Conservation (phyloP, 2,113 vertebrate genomes). For the Hippopotamus amphibius region DNA sequence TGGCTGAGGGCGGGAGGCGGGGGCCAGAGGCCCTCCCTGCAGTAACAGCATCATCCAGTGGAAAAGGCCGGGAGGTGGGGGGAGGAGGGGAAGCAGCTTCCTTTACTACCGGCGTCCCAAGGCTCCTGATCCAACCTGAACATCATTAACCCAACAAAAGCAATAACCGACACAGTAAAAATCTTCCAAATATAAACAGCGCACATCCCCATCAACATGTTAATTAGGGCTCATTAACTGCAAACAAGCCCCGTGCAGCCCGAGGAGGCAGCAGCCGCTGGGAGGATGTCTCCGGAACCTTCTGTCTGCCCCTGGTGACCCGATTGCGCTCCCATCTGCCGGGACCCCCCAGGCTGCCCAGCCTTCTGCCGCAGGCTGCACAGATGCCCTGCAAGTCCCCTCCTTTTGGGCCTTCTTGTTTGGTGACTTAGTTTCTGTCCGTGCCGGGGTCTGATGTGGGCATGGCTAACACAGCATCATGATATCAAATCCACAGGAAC, state of each 20-base stretch:
- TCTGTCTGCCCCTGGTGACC: background rate
- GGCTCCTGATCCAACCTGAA: background rate
- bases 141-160: background rate
- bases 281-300: background rate
- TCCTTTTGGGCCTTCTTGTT: background rate
- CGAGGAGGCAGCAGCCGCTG: accelerated
- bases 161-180: accelerated
- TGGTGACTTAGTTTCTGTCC: background rate
- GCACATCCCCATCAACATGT: background rate
- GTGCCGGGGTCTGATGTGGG: background rate
- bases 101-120: too few relatives aligned
- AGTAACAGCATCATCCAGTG: accelerated
- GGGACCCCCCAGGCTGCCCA: background rate
- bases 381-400: background rate
- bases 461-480: background rate
- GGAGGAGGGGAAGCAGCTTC: background rate
- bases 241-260: background rate
- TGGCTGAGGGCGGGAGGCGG: accelerated
- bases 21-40: background rate
- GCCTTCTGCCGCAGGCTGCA: background rate
- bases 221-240: background rate
- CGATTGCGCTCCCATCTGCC: background rate
- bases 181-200: background rate
- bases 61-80: background rate
- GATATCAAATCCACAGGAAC: background rate